These are phyloP conservation scores for Babyrousa celebensis DNA, from an alignment of 2,797 vertebrate genomes.

Conservation along the genomic window DNA sequence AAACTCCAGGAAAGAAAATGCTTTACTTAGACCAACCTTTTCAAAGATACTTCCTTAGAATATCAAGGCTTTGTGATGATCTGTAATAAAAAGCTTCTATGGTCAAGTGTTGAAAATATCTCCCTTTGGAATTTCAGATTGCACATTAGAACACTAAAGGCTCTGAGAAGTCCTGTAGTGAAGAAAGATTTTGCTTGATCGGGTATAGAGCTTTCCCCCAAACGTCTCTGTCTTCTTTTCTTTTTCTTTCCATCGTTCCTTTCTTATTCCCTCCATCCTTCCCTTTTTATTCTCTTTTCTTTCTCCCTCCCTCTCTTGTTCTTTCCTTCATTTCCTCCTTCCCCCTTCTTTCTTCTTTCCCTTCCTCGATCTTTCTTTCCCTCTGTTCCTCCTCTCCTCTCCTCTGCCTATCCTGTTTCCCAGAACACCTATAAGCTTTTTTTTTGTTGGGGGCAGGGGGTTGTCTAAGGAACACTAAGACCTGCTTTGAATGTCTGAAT, in stretches of 20 bases:
- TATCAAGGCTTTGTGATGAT: neutral
- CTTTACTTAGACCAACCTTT: neutral
- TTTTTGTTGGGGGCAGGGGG: neutral
- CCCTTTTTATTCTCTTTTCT: neutral
- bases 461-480: neutral
- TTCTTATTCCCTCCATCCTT: neutral
- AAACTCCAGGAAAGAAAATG: neutral
- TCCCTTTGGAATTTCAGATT: slow-evolving; percentile 31
- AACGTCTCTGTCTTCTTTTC: neutral
- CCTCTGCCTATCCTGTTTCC: neutral
- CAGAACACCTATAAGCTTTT: neutral
- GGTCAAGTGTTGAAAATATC: neutral
- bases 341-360: no score
- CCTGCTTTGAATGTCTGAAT: slow-evolving; percentile 25
- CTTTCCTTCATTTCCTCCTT: neutral
- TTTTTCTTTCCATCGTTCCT: neutral
- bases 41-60: neutral
- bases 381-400: neutral
- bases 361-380: neutral
- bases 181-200: neutral
- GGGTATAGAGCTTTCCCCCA: neutral
- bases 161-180: slow-evolving; percentile 21
- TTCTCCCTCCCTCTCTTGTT: neutral
- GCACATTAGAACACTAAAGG: neutral
- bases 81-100: neutral